Percentiles rank a stretch among this genome's conserved stretches.
phyloP scores from a whole-genome alignment of 2,113 vertebrate genomes.

The Oryzias javanicus region DNA sequence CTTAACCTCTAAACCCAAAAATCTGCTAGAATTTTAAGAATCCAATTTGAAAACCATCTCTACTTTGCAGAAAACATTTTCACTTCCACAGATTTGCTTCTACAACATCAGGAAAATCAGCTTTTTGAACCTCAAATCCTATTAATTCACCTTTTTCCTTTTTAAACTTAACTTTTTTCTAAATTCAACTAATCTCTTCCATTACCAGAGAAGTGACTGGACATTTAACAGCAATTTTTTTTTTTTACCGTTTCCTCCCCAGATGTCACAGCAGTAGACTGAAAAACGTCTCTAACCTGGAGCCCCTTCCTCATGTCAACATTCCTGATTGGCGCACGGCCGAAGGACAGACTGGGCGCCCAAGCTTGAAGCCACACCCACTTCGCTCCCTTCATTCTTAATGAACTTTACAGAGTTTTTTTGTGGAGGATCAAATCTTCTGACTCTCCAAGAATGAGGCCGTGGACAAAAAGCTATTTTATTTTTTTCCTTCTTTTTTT shows the following conservation, averaged over 20 bases:
- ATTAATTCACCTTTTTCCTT: no score
- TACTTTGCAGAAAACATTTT: no score
- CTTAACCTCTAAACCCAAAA: no score
- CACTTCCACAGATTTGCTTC: no score
- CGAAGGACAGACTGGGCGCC: conserved; percentile 59
- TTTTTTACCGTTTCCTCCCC: neutral
- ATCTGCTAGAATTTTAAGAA: no score
- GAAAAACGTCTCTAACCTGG: conserved; percentile 59
- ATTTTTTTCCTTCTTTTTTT: conserved; percentile 59
- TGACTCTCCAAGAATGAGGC: conserved; percentile 49
- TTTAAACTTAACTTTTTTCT: no score
- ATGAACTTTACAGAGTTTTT: conserved; percentile 63
- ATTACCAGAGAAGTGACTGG: neutral
- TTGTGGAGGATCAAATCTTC: conserved; percentile 60
- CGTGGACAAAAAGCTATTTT: conserved; percentile 76
- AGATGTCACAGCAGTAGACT: conserved; percentile 78
- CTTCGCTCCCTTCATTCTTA: conserved; percentile 7
- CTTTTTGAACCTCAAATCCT: no score
- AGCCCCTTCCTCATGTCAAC: conserved; percentile 71
- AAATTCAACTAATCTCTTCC: no score
- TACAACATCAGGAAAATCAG: no score
- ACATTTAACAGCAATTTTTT: neutral
- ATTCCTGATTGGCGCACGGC: conserved; percentile 80
- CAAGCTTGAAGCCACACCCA: conserved; percentile 73
- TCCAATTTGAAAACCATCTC: no score